These are phyloP conservation scores for Sinotaia quadrata DNA, from an alignment of 2,888 invertebrate genomes.

Conservation along the genomic window DNA sequence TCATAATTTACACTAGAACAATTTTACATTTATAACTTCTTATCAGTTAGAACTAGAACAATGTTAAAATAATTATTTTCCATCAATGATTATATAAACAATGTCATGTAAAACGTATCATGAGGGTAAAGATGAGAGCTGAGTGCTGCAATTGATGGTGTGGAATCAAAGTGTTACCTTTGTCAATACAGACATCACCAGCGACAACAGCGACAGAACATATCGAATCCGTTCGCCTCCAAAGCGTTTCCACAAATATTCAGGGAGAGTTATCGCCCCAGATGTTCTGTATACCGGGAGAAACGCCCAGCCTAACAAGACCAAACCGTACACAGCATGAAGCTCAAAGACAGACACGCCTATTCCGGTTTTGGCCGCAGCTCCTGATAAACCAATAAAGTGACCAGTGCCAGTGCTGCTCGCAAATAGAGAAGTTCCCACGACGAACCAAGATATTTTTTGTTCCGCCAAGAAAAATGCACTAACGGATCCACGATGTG, in stretches of 20 bases:
- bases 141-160: too few relatives aligned
- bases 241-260: not conserved
- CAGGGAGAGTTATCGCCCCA: not conserved
- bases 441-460: not conserved
- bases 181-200: not conserved
- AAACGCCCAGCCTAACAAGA: not conserved
- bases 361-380: not conserved
- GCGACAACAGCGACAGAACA: not conserved
- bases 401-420: not conserved
- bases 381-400: not conserved
- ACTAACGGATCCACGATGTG: not conserved
- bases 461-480: not conserved
- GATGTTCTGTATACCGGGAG: not conserved
- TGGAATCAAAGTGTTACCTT: too few relatives aligned
- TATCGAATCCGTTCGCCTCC: not conserved
- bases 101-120: not conserved
- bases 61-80: not conserved
- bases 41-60: not conserved
- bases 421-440: not conserved
- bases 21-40: too few relatives aligned
- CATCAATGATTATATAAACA: not conserved
- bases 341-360: not conserved
- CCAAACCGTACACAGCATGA: not conserved
- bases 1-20: too few relatives aligned
- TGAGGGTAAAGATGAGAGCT: too few relatives aligned